Evolutionary conservation across 1,140 invertebrate species (phyloP), one percentile per base, ranked within the genome.

Genomic region (Bombus pyrosoma): DNA sequence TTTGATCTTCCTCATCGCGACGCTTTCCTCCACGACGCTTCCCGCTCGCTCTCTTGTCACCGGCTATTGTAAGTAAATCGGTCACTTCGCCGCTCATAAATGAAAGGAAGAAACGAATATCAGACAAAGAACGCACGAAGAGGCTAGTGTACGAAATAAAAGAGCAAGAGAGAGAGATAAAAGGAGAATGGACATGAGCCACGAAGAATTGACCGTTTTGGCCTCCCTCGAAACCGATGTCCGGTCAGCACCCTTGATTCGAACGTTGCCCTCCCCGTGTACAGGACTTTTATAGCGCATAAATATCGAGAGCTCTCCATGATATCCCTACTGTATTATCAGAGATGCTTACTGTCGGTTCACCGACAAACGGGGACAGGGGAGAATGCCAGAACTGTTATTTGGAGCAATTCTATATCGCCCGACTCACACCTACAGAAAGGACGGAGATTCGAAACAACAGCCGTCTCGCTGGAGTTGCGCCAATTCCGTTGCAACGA

Each of bases 241-340:
- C 93, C 93, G 93, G 93, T 93, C 92, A 90, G 91, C 93, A 93
- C 93, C 93, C 93, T 93, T 93, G 90, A 91, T 92, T 93, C 89
- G 86, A 89, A 73, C 90, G 75, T 90, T 91, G 91, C 89, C 89
- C 91, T 93, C 82, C 91, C 90, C 87, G 90, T 92, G 90, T 90
- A 93, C 91, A 91, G 89, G 91, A 94, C 94, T 94, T 95, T 95
- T 94, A 95, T 94, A 91, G 92, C 91, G 92, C 94, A 95, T 95
- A 95, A 95, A 95, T 94, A 95, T 95, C 94, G 92, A 94, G 93
- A 93, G 92, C 94, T 94, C 93, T 93, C 92, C 91, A 91, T 91
- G 93, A 94, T 93, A 93, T 91, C 92, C 92, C 90, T 92, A 91
- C 92, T 94, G 92, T 93, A 95, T 95, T 94, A 95, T 94, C 93